Percentiles rank a stretch among this genome's conserved stretches.
These are phyloP conservation scores for Philereme transversata DNA, from an alignment of 2,888 invertebrate genomes.

Conservation along the genomic window DNA sequence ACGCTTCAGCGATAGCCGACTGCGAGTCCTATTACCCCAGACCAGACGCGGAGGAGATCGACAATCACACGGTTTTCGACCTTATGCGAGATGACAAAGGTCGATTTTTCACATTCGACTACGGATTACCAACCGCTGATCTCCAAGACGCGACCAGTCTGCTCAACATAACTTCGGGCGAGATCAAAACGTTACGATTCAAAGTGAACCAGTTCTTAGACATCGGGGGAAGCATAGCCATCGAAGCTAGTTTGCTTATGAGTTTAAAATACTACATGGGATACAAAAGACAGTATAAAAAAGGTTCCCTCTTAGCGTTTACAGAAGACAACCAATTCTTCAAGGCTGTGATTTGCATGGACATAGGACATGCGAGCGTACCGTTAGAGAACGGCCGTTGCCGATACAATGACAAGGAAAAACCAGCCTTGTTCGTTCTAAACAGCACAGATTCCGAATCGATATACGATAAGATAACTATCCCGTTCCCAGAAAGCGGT, in stretches of 20 bases:
- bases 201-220: slow-evolving; percentile 88
- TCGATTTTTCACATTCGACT: slow-evolving; percentile 90
- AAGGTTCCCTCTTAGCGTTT: slow-evolving; percentile 63
- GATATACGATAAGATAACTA: slow-evolving; percentile 84
- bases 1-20: slow-evolving; percentile 56
- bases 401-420: slow-evolving; percentile 76
- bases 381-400: slow-evolving; percentile 87
- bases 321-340: slow-evolving; percentile 77
- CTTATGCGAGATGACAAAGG: slow-evolving; percentile 86
- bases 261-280: slow-evolving; percentile 80
- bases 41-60: slow-evolving; percentile 53
- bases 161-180: slow-evolving; percentile 87
- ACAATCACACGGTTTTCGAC: slow-evolving; percentile 60
- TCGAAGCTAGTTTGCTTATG: slow-evolving; percentile 88
- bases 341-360: slow-evolving; percentile 86
- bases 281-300: slow-evolving; percentile 59
- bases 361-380: slow-evolving; percentile 82
- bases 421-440: slow-evolving; percentile 85
- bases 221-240: slow-evolving; percentile 90
- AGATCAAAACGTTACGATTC: slow-evolving; percentile 87
- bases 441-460: slow-evolving; percentile 86
- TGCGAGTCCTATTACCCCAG: slow-evolving; percentile 65
- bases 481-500: slow-evolving; percentile 94
- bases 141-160: slow-evolving; percentile 86
- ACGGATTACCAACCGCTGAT: slow-evolving; percentile 86